Conservation (phyloP, 2,888 invertebrate species). For the Sphaerophoria taeniata region DNA sequence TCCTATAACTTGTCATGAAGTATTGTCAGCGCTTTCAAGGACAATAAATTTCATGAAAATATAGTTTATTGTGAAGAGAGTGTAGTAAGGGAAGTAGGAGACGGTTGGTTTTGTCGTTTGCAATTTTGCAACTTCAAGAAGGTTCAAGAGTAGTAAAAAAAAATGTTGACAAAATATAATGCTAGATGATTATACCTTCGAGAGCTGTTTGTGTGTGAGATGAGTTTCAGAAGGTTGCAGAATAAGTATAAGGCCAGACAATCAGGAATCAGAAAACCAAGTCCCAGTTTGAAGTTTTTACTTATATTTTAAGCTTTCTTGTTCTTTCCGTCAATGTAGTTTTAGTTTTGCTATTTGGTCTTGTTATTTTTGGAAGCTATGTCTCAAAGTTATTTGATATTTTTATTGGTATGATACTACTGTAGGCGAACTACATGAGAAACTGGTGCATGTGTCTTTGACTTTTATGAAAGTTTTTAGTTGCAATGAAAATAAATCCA, state of each 20-base stretch:
- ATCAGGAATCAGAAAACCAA: background rate
- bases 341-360: too few relatives aligned
- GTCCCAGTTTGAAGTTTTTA: background rate
- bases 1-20: slow-evolving; percentile 53
- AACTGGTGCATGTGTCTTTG: too few relatives aligned
- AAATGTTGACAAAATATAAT: slow-evolving; percentile 31
- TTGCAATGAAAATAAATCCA: too few relatives aligned
- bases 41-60: slow-evolving; percentile 62
- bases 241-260: background rate
- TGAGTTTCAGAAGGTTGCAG: background rate
- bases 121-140: slow-evolving; percentile 3
- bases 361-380: slow-evolving; percentile 2
- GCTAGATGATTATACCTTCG: slow-evolving; percentile 52
- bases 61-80: background rate
- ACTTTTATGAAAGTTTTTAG: too few relatives aligned
- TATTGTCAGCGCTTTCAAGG: slow-evolving; percentile 71
- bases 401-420: background rate
- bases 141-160: slow-evolving; percentile 18
- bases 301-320: slow-evolving; percentile 29
- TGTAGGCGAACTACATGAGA: too few relatives aligned
- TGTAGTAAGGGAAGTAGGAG: slow-evolving; percentile 7
- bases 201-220: slow-evolving; percentile 29
- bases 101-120: slow-evolving; percentile 27
- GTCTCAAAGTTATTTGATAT: slow-evolving; percentile 31
- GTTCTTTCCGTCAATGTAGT: background rate